Base-by-base conservation (phyloP, 2,113 vertebrate species). In the Cyanoliseus patagonus region DNA sequence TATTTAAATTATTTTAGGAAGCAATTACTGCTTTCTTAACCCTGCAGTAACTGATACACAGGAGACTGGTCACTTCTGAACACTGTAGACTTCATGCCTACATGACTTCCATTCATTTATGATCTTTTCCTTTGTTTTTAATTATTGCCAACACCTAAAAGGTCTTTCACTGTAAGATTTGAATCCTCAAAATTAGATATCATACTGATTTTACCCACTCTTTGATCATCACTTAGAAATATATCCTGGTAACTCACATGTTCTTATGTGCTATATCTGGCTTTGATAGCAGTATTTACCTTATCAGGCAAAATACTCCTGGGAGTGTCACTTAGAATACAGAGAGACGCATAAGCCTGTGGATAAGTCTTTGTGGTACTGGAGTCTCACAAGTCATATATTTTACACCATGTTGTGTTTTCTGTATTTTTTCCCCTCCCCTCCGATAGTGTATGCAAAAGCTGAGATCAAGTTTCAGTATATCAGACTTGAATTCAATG, bases 1-100 rank as follows among this genome's bases (percentile, higher is more conserved):
- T 76, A 81, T 13, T 51, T 72, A 78, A 86, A 96, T 91, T 81
- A 75, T 85, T 90, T 95, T 86, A 84, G 83, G 90, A 86, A 87
- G 64, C 18, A 86, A 81, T 90, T 86, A 75, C 9, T 55, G 3
- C 55, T 25, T 80, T 86, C 59, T 83, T 93, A 93, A 81, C 53
- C 7, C 35, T 88, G 51, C 59, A 83, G 52, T 83, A 77, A 83
- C 76, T 30, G 63, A 42, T 78, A 61, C 23, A 73, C 67, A 59
- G 5, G 17, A 66, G 75, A 77, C 44, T 14, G 8, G 37, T 61
- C 72, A 55, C 24, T 88, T 91, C 61, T 75, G 46, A 88, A 30
- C 27, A 18, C 16, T 10, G 23, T 57, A 61, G 17, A 30, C 13
- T 81, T 88, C 22, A n/a, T 80, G 18, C 7, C 6, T 47, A 24